A percentile compares a stretch with the other conserved stretches of the same genome.
Evolutionary conservation across 2,113 vertebrate genomes (phyloP).

Genomic region (Lepus timidus): DNA sequence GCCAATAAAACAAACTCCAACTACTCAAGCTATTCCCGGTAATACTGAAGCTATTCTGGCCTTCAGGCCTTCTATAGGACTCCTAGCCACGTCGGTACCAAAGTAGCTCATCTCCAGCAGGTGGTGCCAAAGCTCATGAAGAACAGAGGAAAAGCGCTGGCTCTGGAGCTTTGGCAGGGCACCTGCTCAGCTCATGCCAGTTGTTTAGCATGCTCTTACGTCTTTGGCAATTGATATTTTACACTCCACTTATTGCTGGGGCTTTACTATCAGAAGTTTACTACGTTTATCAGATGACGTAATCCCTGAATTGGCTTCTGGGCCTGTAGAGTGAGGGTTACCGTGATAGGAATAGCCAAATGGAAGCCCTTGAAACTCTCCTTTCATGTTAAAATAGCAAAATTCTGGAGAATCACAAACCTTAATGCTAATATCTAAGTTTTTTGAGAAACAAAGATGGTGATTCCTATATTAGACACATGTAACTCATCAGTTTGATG

Average conservation of each 20-base stretch:
- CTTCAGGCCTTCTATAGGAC: neutral
- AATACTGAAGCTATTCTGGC: neutral
- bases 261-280: constrained; percentile 13
- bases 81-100: neutral
- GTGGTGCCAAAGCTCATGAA: constrained; percentile 29
- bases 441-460: neutral
- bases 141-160: neutral
- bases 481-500: neutral
- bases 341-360: neutral
- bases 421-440: neutral
- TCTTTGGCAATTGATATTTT: constrained; percentile 17
- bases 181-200: neutral
- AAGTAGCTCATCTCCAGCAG: constrained; percentile 31
- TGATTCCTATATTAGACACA: neutral
- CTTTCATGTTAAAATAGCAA: neutral
- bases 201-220: neutral
- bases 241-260: neutral
- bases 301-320: neutral
- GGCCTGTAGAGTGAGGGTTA: neutral
- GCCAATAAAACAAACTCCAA: neutral
- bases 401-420: neutral
- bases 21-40: neutral
- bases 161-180: no score
- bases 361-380: neutral
- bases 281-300: neutral